Conservation (phyloP, 2,797 vertebrate genomes). For the Ctenopoma multispine region DNA sequence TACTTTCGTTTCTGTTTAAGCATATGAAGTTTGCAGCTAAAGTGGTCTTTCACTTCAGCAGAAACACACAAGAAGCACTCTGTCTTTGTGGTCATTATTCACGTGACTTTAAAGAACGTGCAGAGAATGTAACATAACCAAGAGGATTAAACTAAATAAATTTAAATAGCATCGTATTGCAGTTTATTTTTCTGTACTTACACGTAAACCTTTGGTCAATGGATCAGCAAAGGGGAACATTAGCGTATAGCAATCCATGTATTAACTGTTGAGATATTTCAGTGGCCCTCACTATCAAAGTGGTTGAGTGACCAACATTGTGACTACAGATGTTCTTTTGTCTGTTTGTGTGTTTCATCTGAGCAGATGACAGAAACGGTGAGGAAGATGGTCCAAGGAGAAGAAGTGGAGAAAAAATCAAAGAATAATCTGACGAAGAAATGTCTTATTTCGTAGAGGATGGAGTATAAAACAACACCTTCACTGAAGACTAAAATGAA, state of each 20-base stretch:
- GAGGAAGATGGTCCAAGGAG: slow-evolving; percentile 1
- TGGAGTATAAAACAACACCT: neutral
- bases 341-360: slow-evolving; percentile 17
- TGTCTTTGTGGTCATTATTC: neutral
- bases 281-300: no score
- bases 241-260: neutral
- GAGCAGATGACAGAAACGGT: slow-evolving; percentile 40
- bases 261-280: neutral
- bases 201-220: no score
- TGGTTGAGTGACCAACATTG: no score
- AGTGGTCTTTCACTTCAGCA: neutral
- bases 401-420: neutral
- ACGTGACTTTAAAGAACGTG: neutral
- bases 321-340: neutral
- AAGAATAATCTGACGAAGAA: neutral
- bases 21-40: neutral
- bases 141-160: no score
- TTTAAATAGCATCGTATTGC: neutral
- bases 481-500: neutral
- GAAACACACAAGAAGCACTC: neutral
- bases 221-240: neutral
- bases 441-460: slow-evolving; percentile 14
- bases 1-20: neutral
- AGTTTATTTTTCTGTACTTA: neutral
- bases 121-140: neutral